phyloP scores from a whole-genome alignment of 53 echinoderm and acorn worm species.

The Paelopatides confundens region DNA sequence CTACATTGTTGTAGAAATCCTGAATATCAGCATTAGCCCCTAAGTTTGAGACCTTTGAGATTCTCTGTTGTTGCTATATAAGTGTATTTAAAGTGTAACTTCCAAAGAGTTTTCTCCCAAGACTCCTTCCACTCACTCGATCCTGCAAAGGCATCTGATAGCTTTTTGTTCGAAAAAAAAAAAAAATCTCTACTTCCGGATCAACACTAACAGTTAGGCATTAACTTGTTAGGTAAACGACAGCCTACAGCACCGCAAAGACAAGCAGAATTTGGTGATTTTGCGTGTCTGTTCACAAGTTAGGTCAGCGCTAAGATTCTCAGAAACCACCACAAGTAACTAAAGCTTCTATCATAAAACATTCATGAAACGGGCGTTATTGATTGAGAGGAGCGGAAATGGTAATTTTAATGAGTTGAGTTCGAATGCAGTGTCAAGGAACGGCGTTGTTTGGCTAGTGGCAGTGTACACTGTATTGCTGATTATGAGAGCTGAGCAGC shows the following conservation, averaged over 20 bases:
- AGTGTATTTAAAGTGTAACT: no score
- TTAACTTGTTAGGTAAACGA: constrained; percentile 15
- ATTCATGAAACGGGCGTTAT: constrained; percentile 57
- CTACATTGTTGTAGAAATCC: no score
- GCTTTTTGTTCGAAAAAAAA: not conserved
- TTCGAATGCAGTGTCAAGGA: constrained; percentile 46
- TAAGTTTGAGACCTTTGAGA: no score
- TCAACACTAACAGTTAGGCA: not conserved
- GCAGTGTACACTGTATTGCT: constrained; percentile 36
- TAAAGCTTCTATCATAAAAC: constrained; percentile 53
- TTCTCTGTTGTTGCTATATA: no score
- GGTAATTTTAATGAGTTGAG: constrained; percentile 57
- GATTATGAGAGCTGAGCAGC: constrained; percentile 45
- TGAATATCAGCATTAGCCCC: no score
- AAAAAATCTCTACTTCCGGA: not conserved
- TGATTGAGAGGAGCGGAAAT: constrained; percentile 52
- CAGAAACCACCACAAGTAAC: constrained; percentile 50
- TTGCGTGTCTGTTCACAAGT: constrained; percentile 35
- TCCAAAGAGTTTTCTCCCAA: no score
- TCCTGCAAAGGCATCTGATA: not conserved
- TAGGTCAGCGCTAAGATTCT: constrained; percentile 43
- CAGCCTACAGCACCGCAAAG: not conserved
- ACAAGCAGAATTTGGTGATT: constrained; percentile 36
- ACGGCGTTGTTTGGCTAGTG: constrained; percentile 37
- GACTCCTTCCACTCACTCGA: no score